These are phyloP conservation scores for Apostichopus leukothele DNA, from an alignment of 53 echinoderm and acorn worm genomes.

Conservation along the genomic window DNA sequence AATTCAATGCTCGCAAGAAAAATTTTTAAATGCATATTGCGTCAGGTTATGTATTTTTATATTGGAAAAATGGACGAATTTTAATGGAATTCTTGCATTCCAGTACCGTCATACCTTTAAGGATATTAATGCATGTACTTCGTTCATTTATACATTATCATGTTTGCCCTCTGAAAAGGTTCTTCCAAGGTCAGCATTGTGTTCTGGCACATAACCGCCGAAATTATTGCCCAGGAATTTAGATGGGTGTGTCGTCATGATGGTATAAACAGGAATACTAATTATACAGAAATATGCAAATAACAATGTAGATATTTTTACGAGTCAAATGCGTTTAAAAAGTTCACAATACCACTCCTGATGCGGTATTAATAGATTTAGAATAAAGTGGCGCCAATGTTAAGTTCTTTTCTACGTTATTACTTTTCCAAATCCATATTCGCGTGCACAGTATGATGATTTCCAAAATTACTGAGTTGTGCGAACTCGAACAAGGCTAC, in stretches of 20 bases:
- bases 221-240: slow-evolving; percentile 21
- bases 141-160: slow-evolving; percentile 27
- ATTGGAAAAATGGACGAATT: neutral
- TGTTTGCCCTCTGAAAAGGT: slow-evolving; percentile 21
- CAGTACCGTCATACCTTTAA: neutral
- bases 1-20: neutral
- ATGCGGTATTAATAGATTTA: no score
- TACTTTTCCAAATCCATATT: no score
- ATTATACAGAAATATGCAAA: neutral
- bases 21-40: no score
- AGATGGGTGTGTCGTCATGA: slow-evolving; percentile 24
- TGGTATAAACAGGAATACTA: neutral
- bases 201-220: slow-evolving; percentile 29
- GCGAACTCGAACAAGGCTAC: no score
- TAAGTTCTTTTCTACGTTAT: no score
- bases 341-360: no score
- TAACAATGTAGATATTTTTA: neutral
- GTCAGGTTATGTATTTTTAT: no score
- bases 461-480: no score
- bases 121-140: slow-evolving; percentile 21
- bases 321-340: neutral
- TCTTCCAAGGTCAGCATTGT: slow-evolving; percentile 40
- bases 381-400: no score
- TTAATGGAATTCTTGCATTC: neutral
- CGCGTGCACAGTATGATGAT: no score